Base-by-base conservation (phyloP, 2,113 vertebrate genomes). In the Planiliza haematocheilus region DNA sequence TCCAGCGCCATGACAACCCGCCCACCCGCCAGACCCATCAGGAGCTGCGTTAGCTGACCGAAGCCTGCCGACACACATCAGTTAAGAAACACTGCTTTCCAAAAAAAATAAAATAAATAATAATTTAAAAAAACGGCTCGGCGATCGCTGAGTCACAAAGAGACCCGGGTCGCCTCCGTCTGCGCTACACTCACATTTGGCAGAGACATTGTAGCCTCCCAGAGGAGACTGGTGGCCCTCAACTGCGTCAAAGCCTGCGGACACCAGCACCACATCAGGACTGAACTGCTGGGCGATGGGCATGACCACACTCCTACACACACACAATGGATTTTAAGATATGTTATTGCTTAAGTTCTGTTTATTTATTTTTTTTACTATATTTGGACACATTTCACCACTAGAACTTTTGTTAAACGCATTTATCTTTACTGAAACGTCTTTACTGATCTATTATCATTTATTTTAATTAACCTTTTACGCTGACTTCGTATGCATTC, bases 231-330 rank as follows among this genome's bases (percentile, higher is more conserved):
- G 90, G 41, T 91, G 90, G 45, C 90, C 90, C 72, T 91, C 90
- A 39, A 91, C 90, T 1, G 89, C 90, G 4, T 91, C 90, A 1
- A 91, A 91, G 57, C 90, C 90, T 0, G 90, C 86, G 0, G 90
- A 91, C 83, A 91, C 89, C 79, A 91, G 86, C 8, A 91, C 87
- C 72, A 91, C 88, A n/a, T 91, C 90, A n/a, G 90, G 90, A 68
- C 87, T 86, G 78, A 90, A 91, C 81, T 89, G 83, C 68, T 91
- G 82, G 12, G 90, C 90, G 1, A 91, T 82, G 45, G 90, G 90
- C 90, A 91, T 91, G 69, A 90, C 88, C 55, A 90, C 87, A 30
- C 30, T 82, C 82, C 90, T 91, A 41, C 48, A 69, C 52, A 79
- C 43, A 70, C 63, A 78, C 7, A n/a, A n/a, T n/a, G n/a, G n/a